Evolutionary conservation across 2,888 invertebrate genomes (phyloP).

Genomic region (Melanargia galathea): DNA sequence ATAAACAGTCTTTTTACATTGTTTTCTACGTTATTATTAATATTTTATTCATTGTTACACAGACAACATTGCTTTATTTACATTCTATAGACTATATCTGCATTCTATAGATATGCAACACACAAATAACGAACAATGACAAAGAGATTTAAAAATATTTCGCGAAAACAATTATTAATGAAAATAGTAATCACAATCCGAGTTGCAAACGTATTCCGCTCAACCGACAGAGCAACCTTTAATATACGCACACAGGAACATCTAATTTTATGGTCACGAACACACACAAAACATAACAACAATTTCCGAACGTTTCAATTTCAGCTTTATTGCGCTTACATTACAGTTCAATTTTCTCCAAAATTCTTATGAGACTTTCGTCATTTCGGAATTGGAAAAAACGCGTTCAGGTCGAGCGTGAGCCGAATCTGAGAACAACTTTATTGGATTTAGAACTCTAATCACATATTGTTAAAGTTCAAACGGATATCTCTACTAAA

Average conservation of each 20-base stretch:
- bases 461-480: slow-evolving; percentile 26
- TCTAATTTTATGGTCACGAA: slow-evolving; percentile 62
- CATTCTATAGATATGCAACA: too few species aligned
- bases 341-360: slow-evolving; percentile 41
- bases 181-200: slow-evolving; percentile 40
- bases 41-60: too few species aligned
- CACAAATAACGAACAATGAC: background rate
- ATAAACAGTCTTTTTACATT: too few species aligned
- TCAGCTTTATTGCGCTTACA: slow-evolving; percentile 22
- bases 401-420: slow-evolving; percentile 41
- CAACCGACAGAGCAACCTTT: slow-evolving; percentile 58
- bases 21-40: too few species aligned
- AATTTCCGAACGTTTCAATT: slow-evolving; percentile 26
- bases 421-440: slow-evolving; percentile 42
- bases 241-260: slow-evolving; percentile 66
- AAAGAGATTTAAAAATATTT: background rate
- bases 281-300: slow-evolving; percentile 42
- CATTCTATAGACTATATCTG: too few species aligned
- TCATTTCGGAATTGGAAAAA: slow-evolving; percentile 42
- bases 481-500: slow-evolving; percentile 31
- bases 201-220: slow-evolving; percentile 56
- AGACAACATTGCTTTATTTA: too few species aligned
- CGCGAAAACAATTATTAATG: background rate
- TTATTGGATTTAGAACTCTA: slow-evolving; percentile 42
- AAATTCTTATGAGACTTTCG: slow-evolving; percentile 32